phyloP scores from a whole-genome alignment of 1,140 invertebrate species.

The Drosophila sechellia region DNA sequence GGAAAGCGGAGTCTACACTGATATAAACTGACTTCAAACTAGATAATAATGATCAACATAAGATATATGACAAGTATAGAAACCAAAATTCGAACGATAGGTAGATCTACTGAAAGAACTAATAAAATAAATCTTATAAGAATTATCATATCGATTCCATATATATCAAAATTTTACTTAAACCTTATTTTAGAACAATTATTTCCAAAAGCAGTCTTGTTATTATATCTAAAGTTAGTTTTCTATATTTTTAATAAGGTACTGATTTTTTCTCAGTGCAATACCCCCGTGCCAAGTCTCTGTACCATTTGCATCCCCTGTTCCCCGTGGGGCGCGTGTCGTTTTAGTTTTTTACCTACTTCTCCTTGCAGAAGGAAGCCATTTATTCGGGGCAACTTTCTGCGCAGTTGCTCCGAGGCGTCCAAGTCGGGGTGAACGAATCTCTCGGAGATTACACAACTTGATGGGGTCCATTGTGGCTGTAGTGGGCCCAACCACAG shows the following conservation, averaged over 20 bases:
- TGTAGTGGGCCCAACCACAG: slow-evolving; percentile 55
- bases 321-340: slow-evolving; percentile 71
- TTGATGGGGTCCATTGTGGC: slow-evolving; percentile 25
- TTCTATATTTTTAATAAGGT: no score
- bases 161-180: not conserved
- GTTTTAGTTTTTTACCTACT: slow-evolving; percentile 50
- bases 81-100: no score
- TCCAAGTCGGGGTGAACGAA: slow-evolving; percentile 25
- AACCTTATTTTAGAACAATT: no score
- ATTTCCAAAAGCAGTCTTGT: no score
- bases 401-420: slow-evolving; percentile 60
- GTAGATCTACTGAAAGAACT: no score
- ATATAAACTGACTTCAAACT: not conserved
- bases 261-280: not conserved
- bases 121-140: no score
- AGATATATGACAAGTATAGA: no score
- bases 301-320: slow-evolving; percentile 32
- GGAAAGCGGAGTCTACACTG: slow-evolving; percentile 25
- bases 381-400: slow-evolving; percentile 28
- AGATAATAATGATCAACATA: no score
- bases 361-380: slow-evolving; percentile 19
- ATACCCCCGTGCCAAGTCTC: slow-evolving; percentile 25
- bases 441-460: slow-evolving; percentile 48
- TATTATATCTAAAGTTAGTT: no score
- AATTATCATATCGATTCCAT: no score